phyloP scores from a whole-genome alignment of 2,888 invertebrate species.

The Andrena haemorrhoa region DNA sequence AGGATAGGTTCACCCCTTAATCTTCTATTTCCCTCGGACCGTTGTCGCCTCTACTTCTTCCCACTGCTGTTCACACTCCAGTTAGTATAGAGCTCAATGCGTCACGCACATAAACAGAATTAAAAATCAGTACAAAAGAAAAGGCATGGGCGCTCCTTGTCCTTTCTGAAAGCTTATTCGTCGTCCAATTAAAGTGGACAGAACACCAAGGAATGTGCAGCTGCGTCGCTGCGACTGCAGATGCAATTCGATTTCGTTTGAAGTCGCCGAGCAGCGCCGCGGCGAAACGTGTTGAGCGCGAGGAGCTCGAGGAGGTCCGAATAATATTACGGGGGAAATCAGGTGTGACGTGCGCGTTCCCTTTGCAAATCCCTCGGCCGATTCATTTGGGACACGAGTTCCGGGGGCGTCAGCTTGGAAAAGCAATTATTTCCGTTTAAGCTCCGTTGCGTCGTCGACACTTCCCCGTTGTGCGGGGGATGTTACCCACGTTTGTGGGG shows the following conservation, averaged over 20 bases:
- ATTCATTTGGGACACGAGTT: slow-evolving; percentile 49
- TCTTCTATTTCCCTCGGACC: too few species aligned
- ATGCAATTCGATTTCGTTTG: slow-evolving; percentile 26
- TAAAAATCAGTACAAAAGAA: too few species aligned
- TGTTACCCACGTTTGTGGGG: slow-evolving; percentile 6
- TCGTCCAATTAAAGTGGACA: slow-evolving; percentile 1
- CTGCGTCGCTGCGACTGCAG: background rate
- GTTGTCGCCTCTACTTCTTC: too few species aligned
- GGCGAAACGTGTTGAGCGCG: background rate
- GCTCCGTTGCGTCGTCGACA: slow-evolving; percentile 49
- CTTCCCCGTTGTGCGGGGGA: slow-evolving; percentile 10
- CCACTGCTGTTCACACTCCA: too few species aligned
- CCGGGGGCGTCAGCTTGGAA: slow-evolving; percentile 57
- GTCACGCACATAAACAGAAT: too few species aligned
- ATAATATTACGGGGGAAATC: slow-evolving; percentile 41
- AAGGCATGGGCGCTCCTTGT: too few species aligned
- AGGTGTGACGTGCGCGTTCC: slow-evolving; percentile 45
- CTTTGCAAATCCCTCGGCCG: slow-evolving; percentile 38
- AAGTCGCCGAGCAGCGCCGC: slow-evolving; percentile 7
- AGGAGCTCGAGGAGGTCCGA: slow-evolving; percentile 21
- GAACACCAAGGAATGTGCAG: background rate
- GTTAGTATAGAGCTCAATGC: too few species aligned
- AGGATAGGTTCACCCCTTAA: too few species aligned
- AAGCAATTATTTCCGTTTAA: slow-evolving; percentile 68
- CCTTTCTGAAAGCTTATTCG: background rate